phyloP scores from a whole-genome alignment of 2,888 invertebrate species.

The Eristalis intricaria region DNA sequence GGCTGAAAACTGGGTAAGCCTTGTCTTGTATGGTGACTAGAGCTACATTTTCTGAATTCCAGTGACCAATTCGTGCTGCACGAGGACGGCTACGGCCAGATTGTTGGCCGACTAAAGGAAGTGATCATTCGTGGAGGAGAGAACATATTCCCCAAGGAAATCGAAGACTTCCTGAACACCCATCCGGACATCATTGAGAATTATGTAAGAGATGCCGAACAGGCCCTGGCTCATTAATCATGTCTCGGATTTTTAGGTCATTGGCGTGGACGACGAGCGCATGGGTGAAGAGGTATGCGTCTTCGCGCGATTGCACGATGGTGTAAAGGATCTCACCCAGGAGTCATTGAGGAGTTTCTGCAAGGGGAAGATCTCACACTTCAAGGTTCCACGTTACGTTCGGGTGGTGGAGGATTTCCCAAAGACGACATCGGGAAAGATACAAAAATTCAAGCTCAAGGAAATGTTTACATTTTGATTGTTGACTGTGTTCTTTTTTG shows the following conservation, averaged over 20 bases:
- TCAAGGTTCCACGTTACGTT: conserved; percentile 89
- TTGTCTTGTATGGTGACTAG: background rate
- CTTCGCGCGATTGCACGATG: conserved; percentile 83
- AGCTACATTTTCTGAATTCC: background rate
- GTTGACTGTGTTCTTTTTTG: too few relatives aligned
- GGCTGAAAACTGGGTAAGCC: conserved; percentile 88
- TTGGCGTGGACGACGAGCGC: conserved; percentile 87
- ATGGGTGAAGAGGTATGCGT: conserved; percentile 89
- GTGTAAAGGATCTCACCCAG: conserved; percentile 81
- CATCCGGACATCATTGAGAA: conserved; percentile 87
- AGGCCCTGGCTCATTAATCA: background rate
- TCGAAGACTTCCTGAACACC: conserved; percentile 87
- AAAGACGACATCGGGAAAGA: conserved; percentile 90
- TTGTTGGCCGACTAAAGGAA: conserved; percentile 89
- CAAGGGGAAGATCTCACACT: conserved; percentile 87
- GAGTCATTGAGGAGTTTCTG: conserved; percentile 85
- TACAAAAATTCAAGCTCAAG: conserved; percentile 86
- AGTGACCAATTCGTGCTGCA: conserved; percentile 84
- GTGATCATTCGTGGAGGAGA: conserved; percentile 91
- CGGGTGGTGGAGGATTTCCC: conserved; percentile 86
- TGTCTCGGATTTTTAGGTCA: conserved; percentile 80
- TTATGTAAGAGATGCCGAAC: conserved; percentile 82
- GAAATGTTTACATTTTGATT: conserved; percentile 75
- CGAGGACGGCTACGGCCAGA: conserved; percentile 85
- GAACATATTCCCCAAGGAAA: conserved; percentile 90